Percentiles rank a stretch among this genome's conserved stretches.
Conservation (phyloP, 2,797 vertebrate species). For the Sorex maritimensis region DNA sequence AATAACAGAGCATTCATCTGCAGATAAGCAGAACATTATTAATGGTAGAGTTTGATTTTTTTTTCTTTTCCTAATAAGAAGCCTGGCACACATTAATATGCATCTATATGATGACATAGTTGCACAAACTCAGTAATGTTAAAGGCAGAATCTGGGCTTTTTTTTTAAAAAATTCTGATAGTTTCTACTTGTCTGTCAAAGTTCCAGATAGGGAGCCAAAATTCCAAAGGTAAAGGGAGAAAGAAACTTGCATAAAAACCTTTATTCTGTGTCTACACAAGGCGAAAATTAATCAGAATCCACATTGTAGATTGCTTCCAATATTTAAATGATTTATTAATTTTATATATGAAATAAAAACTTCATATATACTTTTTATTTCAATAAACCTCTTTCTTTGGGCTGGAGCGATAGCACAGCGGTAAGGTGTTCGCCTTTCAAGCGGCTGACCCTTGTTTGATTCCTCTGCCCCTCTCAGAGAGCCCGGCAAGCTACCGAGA, state of each 20-base stretch:
- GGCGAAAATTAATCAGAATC: background rate
- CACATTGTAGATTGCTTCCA: background rate
- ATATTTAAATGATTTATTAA: background rate
- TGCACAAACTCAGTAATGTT: background rate
- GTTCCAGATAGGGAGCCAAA: background rate
- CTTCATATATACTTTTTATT: too few relatives aligned
- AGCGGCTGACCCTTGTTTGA: too few relatives aligned
- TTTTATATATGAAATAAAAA: too few relatives aligned
- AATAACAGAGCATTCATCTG: background rate
- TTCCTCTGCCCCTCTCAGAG: too few relatives aligned
- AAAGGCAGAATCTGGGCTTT: background rate
- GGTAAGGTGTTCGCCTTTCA: too few relatives aligned
- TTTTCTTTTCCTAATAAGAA: background rate
- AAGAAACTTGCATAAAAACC: background rate
- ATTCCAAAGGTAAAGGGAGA: background rate
- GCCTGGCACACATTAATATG: background rate
- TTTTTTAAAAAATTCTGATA: background rate
- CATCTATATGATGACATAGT: background rate
- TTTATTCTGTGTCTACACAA: background rate
- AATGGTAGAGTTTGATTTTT: slow-evolving; percentile 1
- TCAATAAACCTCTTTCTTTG: too few relatives aligned
- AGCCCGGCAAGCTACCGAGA: too few relatives aligned
- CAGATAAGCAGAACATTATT: background rate
- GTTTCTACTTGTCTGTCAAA: background rate
- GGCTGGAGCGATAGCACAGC: too few relatives aligned